Evolutionary conservation across 2,113 vertebrate species (phyloP), one percentile per base, ranked within the genome.

Genomic region (Picathartes gymnocephalus): DNA sequence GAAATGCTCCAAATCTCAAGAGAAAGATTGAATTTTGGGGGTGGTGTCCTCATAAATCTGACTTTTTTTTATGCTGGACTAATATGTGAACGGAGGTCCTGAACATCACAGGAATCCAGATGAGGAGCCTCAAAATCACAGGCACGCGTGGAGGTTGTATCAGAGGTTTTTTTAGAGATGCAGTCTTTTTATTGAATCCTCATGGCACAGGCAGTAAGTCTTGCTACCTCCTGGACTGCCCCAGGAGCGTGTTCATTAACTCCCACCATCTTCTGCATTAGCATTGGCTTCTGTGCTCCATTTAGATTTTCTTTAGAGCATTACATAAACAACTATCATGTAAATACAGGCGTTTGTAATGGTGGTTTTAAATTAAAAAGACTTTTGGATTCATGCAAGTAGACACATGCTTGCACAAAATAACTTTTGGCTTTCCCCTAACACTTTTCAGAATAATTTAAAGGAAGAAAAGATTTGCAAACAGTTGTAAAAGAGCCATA

Each of bases 401-500:
- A 93, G 83, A 91, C 86, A 95, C 88, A 94, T 96, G 91, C 91
- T 91, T 90, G 79, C 80, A 90, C 88, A 94, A 82, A 92, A 95
- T 86, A 91, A 95, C 90, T 95, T 96, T 95, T 97, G 94, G 95
- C 90, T 96, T 96, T 70, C 64, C 70, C 77, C 62, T 95, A 91
- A 91, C 70, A 84, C 87, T 93, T 78, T 84, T 71, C 69, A 83
- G 93, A 93, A 96, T 92, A 94, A 95, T 93, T 96, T 95, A 89
- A 95, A 93, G 90, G 95, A 96, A 97, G 95, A 95, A 93, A 96
- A 95, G 81, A 91, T 90, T 95, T 96, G 94, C 93, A 97, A 95
- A 95, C 89, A 90, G 92, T 93, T 96, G 87, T 96, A 93, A 95
- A 96, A 97, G 92, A 97, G 93, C 93, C 95, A 96, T 97, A 96